phyloP scores from a whole-genome alignment of 1,140 invertebrate species.

The Micrasema minimum region DNA sequence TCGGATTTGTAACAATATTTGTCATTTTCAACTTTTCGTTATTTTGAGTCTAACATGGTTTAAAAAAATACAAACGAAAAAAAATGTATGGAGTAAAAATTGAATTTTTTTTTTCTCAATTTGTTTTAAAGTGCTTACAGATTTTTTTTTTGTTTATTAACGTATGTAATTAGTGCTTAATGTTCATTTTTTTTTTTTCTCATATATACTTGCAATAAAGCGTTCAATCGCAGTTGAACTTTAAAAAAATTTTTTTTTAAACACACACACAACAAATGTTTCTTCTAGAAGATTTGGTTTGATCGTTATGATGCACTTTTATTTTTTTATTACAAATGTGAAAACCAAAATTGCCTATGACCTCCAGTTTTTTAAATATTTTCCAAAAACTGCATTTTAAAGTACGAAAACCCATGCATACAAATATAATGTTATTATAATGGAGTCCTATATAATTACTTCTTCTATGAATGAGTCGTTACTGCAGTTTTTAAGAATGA shows the following conservation, averaged over 20 bases:
- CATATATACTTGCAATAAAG: no score
- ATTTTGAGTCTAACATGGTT: slow-evolving; percentile 2
- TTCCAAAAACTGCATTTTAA: slow-evolving; percentile 11
- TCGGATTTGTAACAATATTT: slow-evolving; percentile 6
- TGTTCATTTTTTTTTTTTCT: no score
- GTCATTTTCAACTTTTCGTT: not conserved
- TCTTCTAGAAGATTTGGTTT: slow-evolving; percentile 1
- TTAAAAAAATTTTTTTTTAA: not conserved
- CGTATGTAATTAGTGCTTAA: no score
- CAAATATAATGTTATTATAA: not conserved
- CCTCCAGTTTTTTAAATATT: slow-evolving; percentile 10
- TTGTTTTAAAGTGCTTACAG: not conserved
- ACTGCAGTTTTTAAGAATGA: slow-evolving; percentile 6
- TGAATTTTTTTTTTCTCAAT: not conserved
- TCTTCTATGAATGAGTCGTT: slow-evolving; percentile 8
- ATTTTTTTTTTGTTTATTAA: no score
- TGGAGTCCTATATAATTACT: not conserved
- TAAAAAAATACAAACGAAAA: not conserved
- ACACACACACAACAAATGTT: not conserved
- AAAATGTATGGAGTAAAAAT: slow-evolving; percentile 8
- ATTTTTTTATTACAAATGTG: slow-evolving; percentile 9
- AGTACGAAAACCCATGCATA: slow-evolving; percentile 4
- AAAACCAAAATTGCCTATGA: slow-evolving; percentile 3
- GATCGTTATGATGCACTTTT: not conserved
- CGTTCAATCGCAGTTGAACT: not conserved